Conservation (phyloP, 2,797 vertebrate genomes). For the Pachyuromys duprasi region DNA sequence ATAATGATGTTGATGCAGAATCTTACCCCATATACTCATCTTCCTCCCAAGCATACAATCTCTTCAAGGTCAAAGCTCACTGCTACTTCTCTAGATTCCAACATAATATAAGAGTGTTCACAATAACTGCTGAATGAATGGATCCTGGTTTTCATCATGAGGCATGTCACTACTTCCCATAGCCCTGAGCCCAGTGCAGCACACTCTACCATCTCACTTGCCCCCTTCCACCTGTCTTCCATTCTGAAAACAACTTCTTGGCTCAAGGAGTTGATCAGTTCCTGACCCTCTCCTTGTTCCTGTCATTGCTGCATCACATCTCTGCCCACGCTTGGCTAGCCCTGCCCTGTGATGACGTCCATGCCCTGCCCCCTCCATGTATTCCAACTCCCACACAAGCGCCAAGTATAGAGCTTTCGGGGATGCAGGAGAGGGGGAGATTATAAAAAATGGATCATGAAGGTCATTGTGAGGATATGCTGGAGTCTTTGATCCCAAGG, state of each 20-base stretch:
- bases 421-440: not conserved
- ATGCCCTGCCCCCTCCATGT: conserved; percentile 64
- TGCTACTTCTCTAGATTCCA: not conserved
- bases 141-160: not conserved
- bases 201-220: not conserved
- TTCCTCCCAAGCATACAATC: not conserved
- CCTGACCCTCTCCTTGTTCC: conserved; percentile 5
- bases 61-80: conserved; percentile 57
- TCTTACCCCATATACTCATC: not conserved
- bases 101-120: not conserved
- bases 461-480: not conserved
- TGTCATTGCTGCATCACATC: conserved; percentile 26
- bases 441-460: not conserved
- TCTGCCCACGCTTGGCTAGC: conserved; percentile 71
- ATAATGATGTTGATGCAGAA: not conserved
- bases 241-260: not conserved
- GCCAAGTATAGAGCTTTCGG: not conserved
- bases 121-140: not conserved
- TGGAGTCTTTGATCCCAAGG: conserved; percentile 47
- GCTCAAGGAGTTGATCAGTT: not conserved
- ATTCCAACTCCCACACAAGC: conserved; percentile 69
- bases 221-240: not conserved
- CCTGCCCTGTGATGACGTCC: conserved; percentile 65
- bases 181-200: not conserved
- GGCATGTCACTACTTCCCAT: not conserved